Evolutionary conservation across 1,140 invertebrate genomes (phyloP).

Genomic region (Xylocopa sonorina): DNA sequence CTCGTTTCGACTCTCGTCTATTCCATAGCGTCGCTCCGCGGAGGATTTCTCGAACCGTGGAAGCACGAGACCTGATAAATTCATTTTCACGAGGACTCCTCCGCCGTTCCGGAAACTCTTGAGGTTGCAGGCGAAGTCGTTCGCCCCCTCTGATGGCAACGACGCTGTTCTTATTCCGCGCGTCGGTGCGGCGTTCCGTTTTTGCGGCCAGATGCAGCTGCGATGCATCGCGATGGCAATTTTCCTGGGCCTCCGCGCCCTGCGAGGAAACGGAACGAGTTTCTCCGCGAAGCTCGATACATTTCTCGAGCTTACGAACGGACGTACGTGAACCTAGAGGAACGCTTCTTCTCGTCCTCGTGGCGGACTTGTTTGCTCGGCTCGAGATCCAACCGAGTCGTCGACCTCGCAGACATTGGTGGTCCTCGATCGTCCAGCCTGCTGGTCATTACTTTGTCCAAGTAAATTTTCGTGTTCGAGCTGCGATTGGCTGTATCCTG

Average conservation of each 20-base stretch:
- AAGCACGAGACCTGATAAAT: background rate
- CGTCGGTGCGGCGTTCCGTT: background rate
- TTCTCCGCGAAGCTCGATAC: background rate
- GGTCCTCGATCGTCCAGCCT: background rate
- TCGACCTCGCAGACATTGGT: background rate
- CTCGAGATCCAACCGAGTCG: background rate
- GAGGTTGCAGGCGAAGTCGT: background rate
- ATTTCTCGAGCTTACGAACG: background rate
- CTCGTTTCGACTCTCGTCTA: background rate
- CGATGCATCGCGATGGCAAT: background rate
- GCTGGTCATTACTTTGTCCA: background rate
- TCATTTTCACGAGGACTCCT: background rate
- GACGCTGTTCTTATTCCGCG: conserved; percentile 3
- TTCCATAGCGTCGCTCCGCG: background rate
- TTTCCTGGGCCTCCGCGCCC: background rate
- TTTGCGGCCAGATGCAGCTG: background rate
- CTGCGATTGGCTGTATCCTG: background rate
- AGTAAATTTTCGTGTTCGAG: conserved; percentile 7
- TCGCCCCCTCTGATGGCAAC: background rate
- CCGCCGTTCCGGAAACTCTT: background rate
- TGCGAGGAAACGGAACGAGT: background rate
- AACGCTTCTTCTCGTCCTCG: background rate
- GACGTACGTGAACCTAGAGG: background rate
- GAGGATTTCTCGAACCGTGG: background rate
- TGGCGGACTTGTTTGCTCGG: background rate